These are phyloP conservation scores for Labeo calbasu DNA, from an alignment of 2,797 vertebrate species.

Conservation along the genomic window DNA sequence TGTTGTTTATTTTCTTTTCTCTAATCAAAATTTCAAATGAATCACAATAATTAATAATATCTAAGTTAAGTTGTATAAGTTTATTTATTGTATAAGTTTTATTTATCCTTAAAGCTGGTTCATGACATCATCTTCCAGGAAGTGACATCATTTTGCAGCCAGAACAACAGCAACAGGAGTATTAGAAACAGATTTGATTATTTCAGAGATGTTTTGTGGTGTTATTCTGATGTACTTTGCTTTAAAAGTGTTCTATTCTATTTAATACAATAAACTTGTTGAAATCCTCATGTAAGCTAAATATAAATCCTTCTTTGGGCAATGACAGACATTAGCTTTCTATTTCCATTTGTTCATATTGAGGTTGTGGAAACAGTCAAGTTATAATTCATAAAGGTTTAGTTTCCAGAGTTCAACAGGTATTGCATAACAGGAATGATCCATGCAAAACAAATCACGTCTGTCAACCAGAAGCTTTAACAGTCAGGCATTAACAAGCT, in stretches of 20 bases:
- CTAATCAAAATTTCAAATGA: no score
- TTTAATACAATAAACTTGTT: no score
- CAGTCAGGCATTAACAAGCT: conserved; percentile 21
- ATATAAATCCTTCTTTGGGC: no score
- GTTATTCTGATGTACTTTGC: neutral
- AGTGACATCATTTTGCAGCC: no score
- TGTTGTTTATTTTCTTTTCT: no score
- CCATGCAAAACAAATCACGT: no score
- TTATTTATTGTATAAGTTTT: no score
- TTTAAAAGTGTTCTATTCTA: no score
- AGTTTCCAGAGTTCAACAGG: neutral
- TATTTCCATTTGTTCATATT: neutral
- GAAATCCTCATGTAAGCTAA: no score
- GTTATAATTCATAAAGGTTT: conserved; percentile 11
- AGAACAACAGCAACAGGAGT: neutral
- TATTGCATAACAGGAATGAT: neutral
- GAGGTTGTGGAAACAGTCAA: neutral
- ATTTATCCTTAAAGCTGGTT: neutral
- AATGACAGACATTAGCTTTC: neutral
- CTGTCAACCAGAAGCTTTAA: conserved; percentile 1
- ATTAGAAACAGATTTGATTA: neutral
- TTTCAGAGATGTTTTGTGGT: neutral
- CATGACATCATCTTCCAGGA: neutral
- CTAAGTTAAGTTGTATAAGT: no score
- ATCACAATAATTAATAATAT: no score